Evolutionary conservation across 1,140 invertebrate genomes (phyloP).

Genomic region (Globodera ellingtonae): DNA sequence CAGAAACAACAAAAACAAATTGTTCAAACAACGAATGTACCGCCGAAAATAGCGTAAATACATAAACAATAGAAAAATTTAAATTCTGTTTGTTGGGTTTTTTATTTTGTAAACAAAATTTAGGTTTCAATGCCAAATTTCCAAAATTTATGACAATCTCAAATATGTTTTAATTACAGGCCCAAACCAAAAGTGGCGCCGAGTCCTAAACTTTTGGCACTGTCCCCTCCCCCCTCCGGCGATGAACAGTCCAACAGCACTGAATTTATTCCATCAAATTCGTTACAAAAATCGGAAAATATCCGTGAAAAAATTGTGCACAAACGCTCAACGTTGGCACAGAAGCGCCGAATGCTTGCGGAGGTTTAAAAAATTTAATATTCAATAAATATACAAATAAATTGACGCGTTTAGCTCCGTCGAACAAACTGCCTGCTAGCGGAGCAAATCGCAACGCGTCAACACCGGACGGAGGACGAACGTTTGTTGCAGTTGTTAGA

Average conservation of each 20-base stretch:
- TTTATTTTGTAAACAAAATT: not conserved
- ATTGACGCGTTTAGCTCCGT: not conserved
- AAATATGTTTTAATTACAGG: not conserved
- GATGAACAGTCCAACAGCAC: not conserved
- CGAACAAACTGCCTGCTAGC: not conserved
- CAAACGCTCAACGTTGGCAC: not conserved
- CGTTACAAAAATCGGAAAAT: not conserved
- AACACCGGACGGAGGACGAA: constrained; percentile 26
- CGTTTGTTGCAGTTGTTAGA: constrained; percentile 8
- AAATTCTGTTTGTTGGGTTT: not conserved
- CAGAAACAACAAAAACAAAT: not conserved
- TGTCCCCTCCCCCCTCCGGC: not conserved
- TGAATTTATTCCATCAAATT: not conserved
- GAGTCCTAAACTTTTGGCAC: not conserved
- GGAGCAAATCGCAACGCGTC: not conserved
- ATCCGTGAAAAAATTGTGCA: constrained; percentile 1
- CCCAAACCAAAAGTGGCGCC: not conserved
- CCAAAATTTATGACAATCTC: too few species aligned
- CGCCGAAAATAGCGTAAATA: constrained; percentile 18
- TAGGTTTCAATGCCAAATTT: too few species aligned
- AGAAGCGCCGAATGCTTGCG: not conserved
- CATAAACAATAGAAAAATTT: not conserved
- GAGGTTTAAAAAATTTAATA: not conserved
- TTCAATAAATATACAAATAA: too few species aligned
- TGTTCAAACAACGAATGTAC: constrained; percentile 1